Evolutionary conservation across 2,888 invertebrate genomes (phyloP).

Genomic region (Ptycholaimellus sp.): DNA sequence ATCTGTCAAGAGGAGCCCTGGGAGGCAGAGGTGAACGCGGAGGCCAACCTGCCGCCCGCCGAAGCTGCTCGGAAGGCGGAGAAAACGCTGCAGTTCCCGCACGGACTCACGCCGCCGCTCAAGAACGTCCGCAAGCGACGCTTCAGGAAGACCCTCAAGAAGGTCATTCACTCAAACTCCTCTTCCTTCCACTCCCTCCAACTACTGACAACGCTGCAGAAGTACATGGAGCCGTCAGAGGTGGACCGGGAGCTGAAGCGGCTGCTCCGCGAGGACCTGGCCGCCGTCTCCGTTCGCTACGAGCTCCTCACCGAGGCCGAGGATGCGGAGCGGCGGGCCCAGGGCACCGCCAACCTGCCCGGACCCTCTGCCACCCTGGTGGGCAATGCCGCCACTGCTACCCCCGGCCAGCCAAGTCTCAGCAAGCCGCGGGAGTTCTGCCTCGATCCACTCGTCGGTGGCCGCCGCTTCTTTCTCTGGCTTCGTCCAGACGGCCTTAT

Average conservation of each 20-base stretch:
- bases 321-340: too few relatives aligned
- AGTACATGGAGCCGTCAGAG: constrained; percentile 78
- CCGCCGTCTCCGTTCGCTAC: constrained; percentile 16
- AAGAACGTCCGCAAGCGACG: constrained; percentile 77
- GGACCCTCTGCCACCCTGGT: too few relatives aligned
- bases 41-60: constrained; percentile 1
- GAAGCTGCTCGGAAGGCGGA: constrained; percentile 61
- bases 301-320: constrained; percentile 16
- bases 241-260: constrained; percentile 92
- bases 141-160: constrained; percentile 76
- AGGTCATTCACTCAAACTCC: constrained; percentile 33
- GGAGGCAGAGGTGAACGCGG: not conserved
- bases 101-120: constrained; percentile 77
- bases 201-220: constrained; percentile 3
- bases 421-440: too few relatives aligned
- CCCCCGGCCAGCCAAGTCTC: too few relatives aligned
- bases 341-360: too few relatives aligned
- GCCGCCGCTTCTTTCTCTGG: too few relatives aligned
- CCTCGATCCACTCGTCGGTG: too few relatives aligned
- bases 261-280: constrained; percentile 39
- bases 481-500: too few relatives aligned
- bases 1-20: not conserved
- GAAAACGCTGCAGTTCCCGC: constrained; percentile 75
- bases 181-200: not conserved
- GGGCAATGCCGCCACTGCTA: constrained; percentile 1